Percentiles rank a stretch among this genome's conserved stretches.
These are phyloP conservation scores for Trachelus iudaicus DNA, from an alignment of 2,888 invertebrate genomes.

Conservation along the genomic window DNA sequence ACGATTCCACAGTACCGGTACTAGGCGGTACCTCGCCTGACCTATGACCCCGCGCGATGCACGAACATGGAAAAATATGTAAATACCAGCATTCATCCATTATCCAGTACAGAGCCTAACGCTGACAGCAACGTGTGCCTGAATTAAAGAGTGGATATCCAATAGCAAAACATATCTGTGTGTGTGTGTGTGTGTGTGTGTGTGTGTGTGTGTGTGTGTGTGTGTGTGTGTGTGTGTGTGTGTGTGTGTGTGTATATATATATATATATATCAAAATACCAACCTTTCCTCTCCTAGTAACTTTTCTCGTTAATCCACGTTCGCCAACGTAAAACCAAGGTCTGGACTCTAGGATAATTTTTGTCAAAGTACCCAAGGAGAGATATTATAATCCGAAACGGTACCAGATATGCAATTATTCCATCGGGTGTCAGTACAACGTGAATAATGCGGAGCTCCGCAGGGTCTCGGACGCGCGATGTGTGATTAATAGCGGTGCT, in stretches of 20 bases:
- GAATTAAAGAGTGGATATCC: neutral
- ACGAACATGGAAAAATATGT: constrained; percentile 58
- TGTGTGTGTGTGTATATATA: neutral
- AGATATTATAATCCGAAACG: constrained; percentile 46
- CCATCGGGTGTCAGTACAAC: constrained; percentile 44
- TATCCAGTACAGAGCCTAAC: constrained; percentile 35
- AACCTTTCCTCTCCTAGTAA: neutral
- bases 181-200: neutral
- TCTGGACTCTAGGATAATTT: neutral
- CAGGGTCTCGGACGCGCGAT: constrained; percentile 4
- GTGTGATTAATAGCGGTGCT: constrained; percentile 50
- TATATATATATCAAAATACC: neutral
- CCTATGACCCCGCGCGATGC: constrained; percentile 40
- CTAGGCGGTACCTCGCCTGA: constrained; percentile 58
- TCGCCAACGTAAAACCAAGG: neutral
- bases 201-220: neutral
- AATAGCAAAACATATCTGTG: neutral
- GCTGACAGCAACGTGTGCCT: neutral
- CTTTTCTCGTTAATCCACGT: neutral
- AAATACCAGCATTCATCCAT: constrained; percentile 52
- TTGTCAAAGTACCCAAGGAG: constrained; percentile 15
- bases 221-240: neutral
- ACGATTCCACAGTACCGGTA: constrained; percentile 30
- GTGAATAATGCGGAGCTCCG: constrained; percentile 40
- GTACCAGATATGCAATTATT: constrained; percentile 55